Evolutionary conservation across 2,113 vertebrate species (phyloP), one percentile per base, ranked within the genome.

Genomic region (Oryzias curvinotus): DNA sequence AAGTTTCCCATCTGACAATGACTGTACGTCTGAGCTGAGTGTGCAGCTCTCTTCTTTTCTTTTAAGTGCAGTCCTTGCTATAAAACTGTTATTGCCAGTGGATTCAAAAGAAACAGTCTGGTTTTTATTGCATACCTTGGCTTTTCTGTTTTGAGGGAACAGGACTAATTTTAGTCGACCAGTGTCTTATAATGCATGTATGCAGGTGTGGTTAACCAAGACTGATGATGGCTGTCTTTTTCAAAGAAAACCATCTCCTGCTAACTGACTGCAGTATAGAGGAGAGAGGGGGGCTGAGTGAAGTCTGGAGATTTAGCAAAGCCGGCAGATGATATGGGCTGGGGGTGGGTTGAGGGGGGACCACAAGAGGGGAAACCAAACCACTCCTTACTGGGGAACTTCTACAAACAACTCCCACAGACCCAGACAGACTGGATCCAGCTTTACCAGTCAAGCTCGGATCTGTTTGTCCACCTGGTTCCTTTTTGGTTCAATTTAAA

Each of bases 381-480:
- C 70, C 76, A 63, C 43, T 57, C 49, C 69, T 73, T 68, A 46
- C 52, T 57, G 26, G 41, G 54, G 65, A 62, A 72, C 57, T 75
- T 65, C 61, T 62, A 60, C 76, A 80, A 78, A 84, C 85, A 84
- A 69, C 75, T 79, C 73, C 68, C 73, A 57, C 65, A 67, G 65
- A 44, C 45, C 67, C 76, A 83, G 83, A 85, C 85, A 68, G 52
- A 48, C 65, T 60, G 76, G 73, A 64, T 65, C 75, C 76, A 68
- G 54, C 57, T 68, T 65, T 58, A 57, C 58, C 63, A 45, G 56
- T 58, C 41, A 36, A 78, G 45, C 64, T 56, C 3, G 36, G 19
- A 59, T 76, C 68, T 86, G 78, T 88, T 89, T 80, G 72, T 89
- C 81, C 87, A 88, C 87, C 86, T 90, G 84, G 78, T 75, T 73